Evolutionary conservation across 2,113 vertebrate genomes (phyloP), one percentile per base, ranked within the genome.

Genomic region (Atlantisia rogersi): DNA sequence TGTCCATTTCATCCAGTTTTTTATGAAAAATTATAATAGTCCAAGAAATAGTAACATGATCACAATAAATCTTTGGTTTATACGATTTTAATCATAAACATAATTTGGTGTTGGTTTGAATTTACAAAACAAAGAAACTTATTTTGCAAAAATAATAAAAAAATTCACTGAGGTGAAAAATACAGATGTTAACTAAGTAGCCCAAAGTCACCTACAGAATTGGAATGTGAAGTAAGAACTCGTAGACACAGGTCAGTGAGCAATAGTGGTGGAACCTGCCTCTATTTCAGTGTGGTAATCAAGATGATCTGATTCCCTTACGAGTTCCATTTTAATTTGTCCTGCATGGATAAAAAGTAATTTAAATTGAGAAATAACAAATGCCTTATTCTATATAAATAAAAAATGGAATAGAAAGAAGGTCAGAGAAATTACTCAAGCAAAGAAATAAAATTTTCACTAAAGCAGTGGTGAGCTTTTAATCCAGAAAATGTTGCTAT

Each of bases 361-460:
- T 91, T 91, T 96, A 70, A 95, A 91, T 65, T 44, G 79, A 90
- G 56, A 96, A 97, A 92, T 92, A 97, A 89, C 60, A 94, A 94
- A 86, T 90, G 26, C 68, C 76, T 83, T 93, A 74, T 93, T 92
- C 44, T 81, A 37, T 63, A 95, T 75, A 95, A 95, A 94, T 96
- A 96, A 97, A 85, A 95, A 92, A 95, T 56, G 28, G 62, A 81
- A 48, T 39, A 31, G 22, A 37, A 93, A 86, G 46, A 86, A 94
- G 79, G 88, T 94, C 79, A 90, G 68, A 65, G 21, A 93, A 94
- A 82, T 69, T 42, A 87, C 29, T 95, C 35, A 96, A 40, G 82
- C 78, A 80, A 95, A 92, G 83, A 82, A 77, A 78, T 84, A 78
- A 86, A 82, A 78, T 88, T 90, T 95, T 88, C 10, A 3, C 20